Base-by-base conservation (phyloP, 23 tunicate species). In the Ascidia mentula region DNA sequence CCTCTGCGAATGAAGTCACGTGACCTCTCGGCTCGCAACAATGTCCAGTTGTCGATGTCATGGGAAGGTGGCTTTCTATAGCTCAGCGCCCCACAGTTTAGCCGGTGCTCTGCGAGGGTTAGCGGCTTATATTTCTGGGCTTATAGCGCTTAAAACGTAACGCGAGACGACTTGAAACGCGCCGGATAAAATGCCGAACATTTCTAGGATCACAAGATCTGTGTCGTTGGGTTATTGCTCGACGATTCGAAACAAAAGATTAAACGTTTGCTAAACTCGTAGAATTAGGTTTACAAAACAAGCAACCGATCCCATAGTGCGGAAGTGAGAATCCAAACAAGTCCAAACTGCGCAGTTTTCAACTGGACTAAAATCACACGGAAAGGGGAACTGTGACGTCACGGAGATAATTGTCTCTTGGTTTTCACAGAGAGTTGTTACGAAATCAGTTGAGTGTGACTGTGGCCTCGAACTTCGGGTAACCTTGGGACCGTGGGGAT, bases 311-410 rank as follows among this genome's bases (percentile, higher is more conserved):
- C n/a, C n/a, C n/a, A n/a, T n/a, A n/a, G n/a, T n/a, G n/a, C n/a
- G n/a, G n/a, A n/a, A n/a, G n/a, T n/a, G n/a, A n/a, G n/a, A n/a
- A n/a, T n/a, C n/a, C n/a, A n/a, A n/a, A n/a, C n/a, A n/a, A n/a
- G n/a, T n/a, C n/a, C n/a, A n/a, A 28, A 9, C 12, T 53, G 65
- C 65, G 65, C 65, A 53, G 12, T 53, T n/a, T n/a, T n/a, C n/a
- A n/a, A n/a, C n/a, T n/a, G n/a, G n/a, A n/a, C n/a, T n/a, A n/a
- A n/a, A n/a, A n/a, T n/a, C n/a, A n/a, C n/a, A n/a, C n/a, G n/a
- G n/a, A n/a, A n/a, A n/a, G n/a, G n/a, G n/a, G n/a, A n/a, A n/a
- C 24, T 53, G 65, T 53, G 65, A 53, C 65, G 65, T 53, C 65
- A 53, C 24, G 1, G 65, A 6, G 65, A 53, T 53, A 53, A 53